phyloP scores from a whole-genome alignment of 2,888 invertebrate species.

The Acleris cristana region DNA sequence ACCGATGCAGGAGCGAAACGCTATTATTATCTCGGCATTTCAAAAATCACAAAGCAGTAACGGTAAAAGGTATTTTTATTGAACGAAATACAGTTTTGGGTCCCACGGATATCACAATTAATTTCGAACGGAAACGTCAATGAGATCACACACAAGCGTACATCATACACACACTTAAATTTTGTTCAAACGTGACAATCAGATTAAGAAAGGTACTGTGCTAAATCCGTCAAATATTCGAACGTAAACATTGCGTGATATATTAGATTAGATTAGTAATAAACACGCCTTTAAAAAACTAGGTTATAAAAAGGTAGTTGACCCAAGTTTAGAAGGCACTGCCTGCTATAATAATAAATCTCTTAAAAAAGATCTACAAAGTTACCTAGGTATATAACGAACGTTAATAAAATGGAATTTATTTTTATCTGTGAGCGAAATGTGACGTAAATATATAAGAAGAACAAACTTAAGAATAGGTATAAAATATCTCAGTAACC shows the following conservation, averaged over 20 bases:
- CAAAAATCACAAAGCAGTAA: slow-evolving; percentile 29
- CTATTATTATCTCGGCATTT: slow-evolving; percentile 11
- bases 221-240: slow-evolving; percentile 5
- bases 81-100: slow-evolving; percentile 24
- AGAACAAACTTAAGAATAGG: too few species aligned
- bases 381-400: too few species aligned
- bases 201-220: slow-evolving; percentile 5
- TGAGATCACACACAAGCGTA: slow-evolving; percentile 31
- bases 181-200: slow-evolving; percentile 21
- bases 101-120: slow-evolving; percentile 32
- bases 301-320: not conserved
- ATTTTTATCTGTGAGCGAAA: too few species aligned
- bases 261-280: slow-evolving; percentile 4
- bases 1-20: not conserved
- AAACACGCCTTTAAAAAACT: not conserved
- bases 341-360: too few species aligned
- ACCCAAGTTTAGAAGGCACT: too few species aligned
- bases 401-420: too few species aligned
- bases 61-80: slow-evolving; percentile 37
- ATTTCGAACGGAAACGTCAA: slow-evolving; percentile 29
- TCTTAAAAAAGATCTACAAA: too few species aligned
- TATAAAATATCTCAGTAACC: too few species aligned
- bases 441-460: too few species aligned
- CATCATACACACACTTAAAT: slow-evolving; percentile 12
- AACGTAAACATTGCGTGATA: slow-evolving; percentile 4